Evolutionary conservation across 37 sponge, comb jelly and placozoan genomes (phyloP), one percentile per base, ranked within the genome.

Genomic region (Lycopodina hypogea): DNA sequence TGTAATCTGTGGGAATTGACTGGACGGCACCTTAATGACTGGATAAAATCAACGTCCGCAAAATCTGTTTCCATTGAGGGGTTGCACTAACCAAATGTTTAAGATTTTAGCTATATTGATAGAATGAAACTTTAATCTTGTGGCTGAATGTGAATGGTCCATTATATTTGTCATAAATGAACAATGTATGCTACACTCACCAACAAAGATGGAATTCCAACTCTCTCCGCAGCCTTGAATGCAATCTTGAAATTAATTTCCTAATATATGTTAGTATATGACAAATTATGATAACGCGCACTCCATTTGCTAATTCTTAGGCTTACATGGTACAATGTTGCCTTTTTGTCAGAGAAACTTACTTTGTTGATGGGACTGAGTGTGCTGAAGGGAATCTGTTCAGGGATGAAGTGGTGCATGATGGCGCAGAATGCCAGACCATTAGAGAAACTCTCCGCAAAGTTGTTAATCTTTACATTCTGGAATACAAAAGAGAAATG

Each of bases 351-450:
- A 32, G 35, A 35, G 8, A 30, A 0, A 71, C 78, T 74, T 48
- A 92, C 92, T 82, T 78, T 92, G 78, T 80, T 87, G 0, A 24
- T 70, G 35, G 76, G 26, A 19, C 71, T 71, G 30, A 93, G 78
- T 0, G 89, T 86, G 60, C 48, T 70, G 78, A 72, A 89, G 22
- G 94, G 87, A 32, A 93, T 93, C 77, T 89, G 73, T 59, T 79
- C 78, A 24, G 94, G 94, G 18, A 86, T 29, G 78, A 86, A 93
- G 78, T 89, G 89, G 42, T 93, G 94, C 34, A 93, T 65, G 0
- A 93, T 74, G 35, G 94, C 94, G 82, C 94, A 93, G 81, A 93
- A 93, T 62, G 94, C 94, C 81, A 93, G 66, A 17, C 94, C 94
- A 41, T 86, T 63, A 21, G 82, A 78, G 82, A 89, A 93, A 58